Base-by-base conservation (phyloP, 2,113 vertebrate genomes). In the Dipodomys spectabilis region DNA sequence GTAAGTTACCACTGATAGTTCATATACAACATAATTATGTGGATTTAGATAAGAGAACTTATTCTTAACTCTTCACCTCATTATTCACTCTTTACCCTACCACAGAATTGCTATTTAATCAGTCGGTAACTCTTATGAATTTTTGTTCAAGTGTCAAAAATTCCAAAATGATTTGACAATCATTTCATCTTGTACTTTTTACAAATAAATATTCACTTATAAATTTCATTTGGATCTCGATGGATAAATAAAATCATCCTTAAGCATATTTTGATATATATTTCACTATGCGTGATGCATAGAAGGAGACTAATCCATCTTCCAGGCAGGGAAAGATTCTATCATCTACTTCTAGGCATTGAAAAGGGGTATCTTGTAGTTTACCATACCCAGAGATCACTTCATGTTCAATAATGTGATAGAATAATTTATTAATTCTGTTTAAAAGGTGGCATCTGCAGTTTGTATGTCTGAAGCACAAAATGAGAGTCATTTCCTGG, bases 371-470 rank as follows among this genome's bases (percentile, higher is more conserved):
- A 22, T 75, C 45, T 45, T 89, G 83, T 65, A 83, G 53, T 65
- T 82, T 60, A 49, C 28, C 44, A 62, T 69, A 85, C 27, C 4
- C 44, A 71, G 78, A 79, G 32, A 57, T 82, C 1, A 5, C 91
- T 90, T 91, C 75, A 25, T 88, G 71, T 85, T 92, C 83, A 82
- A 22, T 86, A 80, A 84, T 92, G 9, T 86, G 35, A 81, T 69
- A 16, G 3, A 88, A 83, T 92, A 32, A 82, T 82, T 93, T 93
- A 90, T 82, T 90, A 88, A 64, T 53, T 7, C 10, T 73, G 1
- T 9, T 2, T 74, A 72, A 53, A 78, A 84, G 22, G 4, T 65
- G 20, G 23, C 19, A 32, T 67, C 39, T 69, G 39, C 16, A 57
- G 3, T 78, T 64, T 82, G 0, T 25, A 30, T 60, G 22, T 86